Evolutionary conservation across 2,797 vertebrate species (phyloP), one percentile per base, ranked within the genome.

Genomic region (Propithecus perrieri): DNA sequence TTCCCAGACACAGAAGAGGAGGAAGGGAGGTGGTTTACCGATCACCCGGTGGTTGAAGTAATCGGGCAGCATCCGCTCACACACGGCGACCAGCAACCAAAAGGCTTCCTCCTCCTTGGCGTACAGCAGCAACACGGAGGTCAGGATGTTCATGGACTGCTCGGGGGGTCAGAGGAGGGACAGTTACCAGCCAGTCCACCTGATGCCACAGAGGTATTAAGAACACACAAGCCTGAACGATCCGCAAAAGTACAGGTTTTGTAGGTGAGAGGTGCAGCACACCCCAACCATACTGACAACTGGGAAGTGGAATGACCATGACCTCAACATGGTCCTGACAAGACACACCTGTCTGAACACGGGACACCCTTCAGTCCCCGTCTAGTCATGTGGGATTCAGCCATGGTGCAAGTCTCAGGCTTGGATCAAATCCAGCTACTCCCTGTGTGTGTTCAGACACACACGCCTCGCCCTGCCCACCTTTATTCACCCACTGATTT

Each of bases 81-180:
- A 99, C 85, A 99, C 99, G 0, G 99, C 99, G 67, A 99, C 99
- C 97, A 99, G 99, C 97, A 99, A 98, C 99, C 99, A 99, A 98
- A 99, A 99, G 4, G 99, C 99, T 89, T 99, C 99, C 96, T 99
- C 99, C 94, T 99, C 99, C 98, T 99, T 99, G 89, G 99, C 98
- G 5, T 99, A 99, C 2, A 99, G 98, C 97, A 99, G 98, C 98
- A 99, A 97, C 97, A 99, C 99, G 0, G 99, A 99, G 4, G 99
- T 99, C 98, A 99, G 98, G 98, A 99, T 99, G 98, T 99, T 99
- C 99, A 99, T 99, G 2, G 99, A 99, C 99, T 99, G 97, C 75
- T 81, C 95, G 2, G 53, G 87, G 88, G n/a, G 12, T 61, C 93
- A 98, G 48, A 95, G 79, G n/a, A 96, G 95, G 14, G 20, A 74